A percentile compares a stretch with the other conserved stretches of the same genome.
phyloP scores from a whole-genome alignment of 2,113 vertebrate species.

The Hydrochoerus hydrochaeris region DNA sequence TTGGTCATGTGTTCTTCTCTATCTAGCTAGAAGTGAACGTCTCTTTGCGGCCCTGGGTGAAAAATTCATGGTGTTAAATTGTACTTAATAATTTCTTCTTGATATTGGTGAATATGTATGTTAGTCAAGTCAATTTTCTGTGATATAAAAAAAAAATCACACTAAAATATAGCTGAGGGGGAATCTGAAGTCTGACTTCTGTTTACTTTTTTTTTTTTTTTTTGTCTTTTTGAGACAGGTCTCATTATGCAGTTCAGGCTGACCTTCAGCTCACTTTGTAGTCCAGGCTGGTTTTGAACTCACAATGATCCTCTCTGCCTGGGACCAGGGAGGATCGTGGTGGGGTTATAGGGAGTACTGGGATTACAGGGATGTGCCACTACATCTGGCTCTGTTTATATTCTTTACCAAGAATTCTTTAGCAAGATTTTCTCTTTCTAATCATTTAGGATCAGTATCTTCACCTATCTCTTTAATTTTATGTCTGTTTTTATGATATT shows the following conservation, averaged over 20 bases:
- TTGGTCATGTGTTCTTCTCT: background rate
- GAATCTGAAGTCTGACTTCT: background rate
- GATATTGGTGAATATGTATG: background rate
- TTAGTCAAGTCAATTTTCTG: background rate
- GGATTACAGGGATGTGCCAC: no score
- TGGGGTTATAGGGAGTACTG: no score
- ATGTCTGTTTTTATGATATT: slow-evolving; percentile 5
- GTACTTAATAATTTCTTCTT: background rate
- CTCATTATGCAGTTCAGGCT: no score
- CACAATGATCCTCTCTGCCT: no score
- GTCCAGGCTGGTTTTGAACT: no score
- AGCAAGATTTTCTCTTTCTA: background rate
- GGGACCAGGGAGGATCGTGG: no score
- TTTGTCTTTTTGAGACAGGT: no score
- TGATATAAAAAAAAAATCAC: background rate
- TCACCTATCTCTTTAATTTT: background rate
- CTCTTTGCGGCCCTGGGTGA: background rate
- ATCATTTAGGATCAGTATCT: background rate
- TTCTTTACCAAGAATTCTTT: background rate
- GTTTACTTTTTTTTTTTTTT: background rate
- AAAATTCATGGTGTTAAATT: background rate
- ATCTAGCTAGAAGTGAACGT: background rate
- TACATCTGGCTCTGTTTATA: background rate
- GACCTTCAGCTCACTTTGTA: no score
- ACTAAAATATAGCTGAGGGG: background rate